Percentiles rank a stretch among this genome's conserved stretches.
Evolutionary conservation across 2,113 vertebrate species (phyloP).

Genomic region (Oreochromis niloticus): DNA sequence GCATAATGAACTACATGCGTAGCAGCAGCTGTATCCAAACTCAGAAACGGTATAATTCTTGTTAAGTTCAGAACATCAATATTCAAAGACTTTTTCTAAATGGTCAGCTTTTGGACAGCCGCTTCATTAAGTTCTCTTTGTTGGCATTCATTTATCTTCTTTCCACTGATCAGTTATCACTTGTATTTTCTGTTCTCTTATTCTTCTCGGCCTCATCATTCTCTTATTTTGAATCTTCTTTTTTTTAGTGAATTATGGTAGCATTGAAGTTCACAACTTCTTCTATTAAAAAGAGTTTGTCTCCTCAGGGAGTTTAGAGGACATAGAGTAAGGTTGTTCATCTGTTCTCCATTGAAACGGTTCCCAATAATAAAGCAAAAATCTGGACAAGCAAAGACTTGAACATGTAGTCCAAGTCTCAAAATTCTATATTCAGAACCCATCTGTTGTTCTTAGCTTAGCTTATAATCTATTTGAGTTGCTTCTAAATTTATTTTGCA

Average conservation of each 20-base stretch:
- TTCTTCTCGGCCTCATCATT: background rate
- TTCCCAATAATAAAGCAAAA: background rate
- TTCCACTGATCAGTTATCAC: background rate
- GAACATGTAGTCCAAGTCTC: background rate
- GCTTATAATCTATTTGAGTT: background rate
- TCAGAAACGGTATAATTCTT: background rate
- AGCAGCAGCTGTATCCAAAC: background rate
- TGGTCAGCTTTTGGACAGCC: background rate
- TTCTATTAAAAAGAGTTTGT: background rate
- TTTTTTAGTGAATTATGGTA: background rate
- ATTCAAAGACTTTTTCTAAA: background rate
- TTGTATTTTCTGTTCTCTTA: background rate
- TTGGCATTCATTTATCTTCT: background rate
- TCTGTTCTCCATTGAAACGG: background rate
- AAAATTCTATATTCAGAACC: background rate
- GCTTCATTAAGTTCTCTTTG: background rate
- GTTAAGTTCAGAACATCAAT: background rate
- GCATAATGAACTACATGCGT: background rate
- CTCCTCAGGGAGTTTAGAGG: background rate
- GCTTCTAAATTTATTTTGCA: background rate
- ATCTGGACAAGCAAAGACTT: background rate
- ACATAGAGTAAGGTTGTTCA: background rate
- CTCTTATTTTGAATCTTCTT: background rate
- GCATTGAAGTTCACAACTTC: background rate
- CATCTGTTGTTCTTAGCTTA: background rate